These are phyloP conservation scores for Hexactinellida sp. DNA, from an alignment of 37 sponge, comb jelly and placozoan species.

Conservation along the genomic window DNA sequence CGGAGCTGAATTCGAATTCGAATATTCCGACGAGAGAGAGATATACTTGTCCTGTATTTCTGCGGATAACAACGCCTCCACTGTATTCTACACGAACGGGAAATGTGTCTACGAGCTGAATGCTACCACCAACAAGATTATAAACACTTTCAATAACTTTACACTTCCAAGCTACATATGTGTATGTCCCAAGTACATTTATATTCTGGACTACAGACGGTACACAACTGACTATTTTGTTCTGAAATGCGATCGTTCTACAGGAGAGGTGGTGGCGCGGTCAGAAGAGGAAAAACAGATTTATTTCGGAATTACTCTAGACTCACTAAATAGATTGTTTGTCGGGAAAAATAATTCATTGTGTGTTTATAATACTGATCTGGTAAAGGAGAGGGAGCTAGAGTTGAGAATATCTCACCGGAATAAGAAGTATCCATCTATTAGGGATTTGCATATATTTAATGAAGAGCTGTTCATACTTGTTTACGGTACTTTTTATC, in stretches of 20 bases:
- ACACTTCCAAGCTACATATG: background rate
- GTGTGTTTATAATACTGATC: background rate
- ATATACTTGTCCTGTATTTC: background rate
- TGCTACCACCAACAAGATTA: background rate
- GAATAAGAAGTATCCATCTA: background rate
- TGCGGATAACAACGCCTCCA: background rate
- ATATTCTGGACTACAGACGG: background rate
- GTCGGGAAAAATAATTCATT: background rate
- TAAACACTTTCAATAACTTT: background rate
- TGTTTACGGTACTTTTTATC: background rate
- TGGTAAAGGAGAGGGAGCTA: background rate
- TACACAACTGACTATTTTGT: background rate
- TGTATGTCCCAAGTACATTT: background rate
- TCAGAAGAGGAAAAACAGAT: background rate
- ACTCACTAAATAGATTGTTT: background rate
- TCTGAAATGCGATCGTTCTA: background rate
- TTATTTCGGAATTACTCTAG: background rate
- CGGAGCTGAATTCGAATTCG: background rate
- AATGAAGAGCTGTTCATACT: background rate
- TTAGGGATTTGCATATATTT: background rate
- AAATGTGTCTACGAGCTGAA: background rate
- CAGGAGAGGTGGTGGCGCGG: background rate
- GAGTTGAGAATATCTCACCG: background rate
- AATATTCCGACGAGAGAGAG: background rate
- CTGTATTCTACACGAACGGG: background rate